phyloP scores from a whole-genome alignment of 2,888 invertebrate genomes.

The Zele albiditarsus region DNA sequence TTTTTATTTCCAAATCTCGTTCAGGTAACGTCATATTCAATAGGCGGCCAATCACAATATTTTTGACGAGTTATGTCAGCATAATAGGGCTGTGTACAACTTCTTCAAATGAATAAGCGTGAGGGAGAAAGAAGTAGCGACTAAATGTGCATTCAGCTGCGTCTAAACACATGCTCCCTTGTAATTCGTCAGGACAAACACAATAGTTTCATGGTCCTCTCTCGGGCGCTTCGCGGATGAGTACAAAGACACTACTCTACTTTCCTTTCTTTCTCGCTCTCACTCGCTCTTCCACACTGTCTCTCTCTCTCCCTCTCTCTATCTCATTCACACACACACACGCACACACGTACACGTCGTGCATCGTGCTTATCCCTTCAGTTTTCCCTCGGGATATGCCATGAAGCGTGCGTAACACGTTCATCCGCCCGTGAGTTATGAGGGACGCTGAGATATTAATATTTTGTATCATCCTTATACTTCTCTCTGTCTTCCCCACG shows the following conservation, averaged over 20 bases:
- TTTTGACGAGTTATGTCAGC: slow-evolving; percentile 72
- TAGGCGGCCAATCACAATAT: slow-evolving; percentile 71
- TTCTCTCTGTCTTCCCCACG: slow-evolving; percentile 19
- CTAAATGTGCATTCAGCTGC: slow-evolving; percentile 66
- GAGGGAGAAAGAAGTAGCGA: slow-evolving; percentile 46
- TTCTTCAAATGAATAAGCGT: slow-evolving; percentile 33
- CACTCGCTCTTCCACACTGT: too few species aligned
- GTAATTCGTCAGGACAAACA: slow-evolving; percentile 59
- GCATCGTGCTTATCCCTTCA: slow-evolving; percentile 61
- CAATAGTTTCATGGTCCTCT: slow-evolving; percentile 46
- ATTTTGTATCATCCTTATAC: slow-evolving; percentile 72
- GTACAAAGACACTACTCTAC: slow-evolving; percentile 65
- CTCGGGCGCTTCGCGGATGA: slow-evolving; percentile 54
- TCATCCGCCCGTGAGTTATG: slow-evolving; percentile 72
- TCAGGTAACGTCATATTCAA: slow-evolving; percentile 68
- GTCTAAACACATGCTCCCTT: slow-evolving; percentile 62
- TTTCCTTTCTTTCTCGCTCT: slow-evolving; percentile 30
- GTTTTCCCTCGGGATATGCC: slow-evolving; percentile 68
- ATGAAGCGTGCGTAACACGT: slow-evolving; percentile 71
- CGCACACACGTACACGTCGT: slow-evolving; percentile 33
- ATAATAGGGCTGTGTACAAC: slow-evolving; percentile 58
- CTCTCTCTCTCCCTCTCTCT: neutral
- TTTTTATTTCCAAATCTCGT: slow-evolving; percentile 28
- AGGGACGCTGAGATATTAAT: slow-evolving; percentile 72
- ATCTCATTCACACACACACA: neutral